A percentile compares a stretch with the other conserved stretches of the same genome.
Evolutionary conservation across 2,113 vertebrate genomes (phyloP).

Genomic region (Ceuthmochares aereus): DNA sequence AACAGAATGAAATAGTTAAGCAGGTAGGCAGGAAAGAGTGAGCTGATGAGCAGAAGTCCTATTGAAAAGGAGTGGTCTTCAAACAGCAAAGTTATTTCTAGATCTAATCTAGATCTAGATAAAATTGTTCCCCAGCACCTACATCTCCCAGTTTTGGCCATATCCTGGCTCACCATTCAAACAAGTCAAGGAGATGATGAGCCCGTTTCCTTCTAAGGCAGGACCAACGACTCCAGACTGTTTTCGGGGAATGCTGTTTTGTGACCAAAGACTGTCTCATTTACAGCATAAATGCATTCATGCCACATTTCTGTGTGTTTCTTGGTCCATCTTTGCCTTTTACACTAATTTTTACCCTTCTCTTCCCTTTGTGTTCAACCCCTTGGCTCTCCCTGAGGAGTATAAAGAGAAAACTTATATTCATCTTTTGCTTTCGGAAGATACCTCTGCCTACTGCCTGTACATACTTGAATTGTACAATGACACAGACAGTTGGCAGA

Average conservation of each 20-base stretch:
- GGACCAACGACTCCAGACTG: rapidly evolving
- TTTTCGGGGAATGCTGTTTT: neutral
- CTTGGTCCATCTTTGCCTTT: neutral
- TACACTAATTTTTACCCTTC: neutral
- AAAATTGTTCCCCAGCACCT: neutral
- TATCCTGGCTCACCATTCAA: rapidly evolving
- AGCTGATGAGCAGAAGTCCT: neutral
- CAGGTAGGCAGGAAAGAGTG: neutral
- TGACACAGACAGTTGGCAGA: neutral
- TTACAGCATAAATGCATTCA: neutral
- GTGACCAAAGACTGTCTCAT: neutral
- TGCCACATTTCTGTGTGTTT: neutral
- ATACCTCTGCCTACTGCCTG: neutral
- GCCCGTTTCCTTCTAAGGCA: neutral
- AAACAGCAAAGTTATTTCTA: neutral
- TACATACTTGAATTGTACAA: neutral
- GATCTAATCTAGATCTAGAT: too few relatives aligned
- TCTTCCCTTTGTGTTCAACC: neutral
- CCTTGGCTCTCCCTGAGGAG: neutral
- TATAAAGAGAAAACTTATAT: neutral
- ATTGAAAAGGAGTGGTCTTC: neutral
- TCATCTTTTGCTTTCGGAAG: neutral
- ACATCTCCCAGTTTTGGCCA: neutral
- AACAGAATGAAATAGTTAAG: neutral
- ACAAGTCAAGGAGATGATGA: neutral